A percentile compares a stretch with the other conserved stretches of the same genome.
Evolutionary conservation across 2,888 invertebrate genomes (phyloP).

Genomic region (Xestia rhomboidea): DNA sequence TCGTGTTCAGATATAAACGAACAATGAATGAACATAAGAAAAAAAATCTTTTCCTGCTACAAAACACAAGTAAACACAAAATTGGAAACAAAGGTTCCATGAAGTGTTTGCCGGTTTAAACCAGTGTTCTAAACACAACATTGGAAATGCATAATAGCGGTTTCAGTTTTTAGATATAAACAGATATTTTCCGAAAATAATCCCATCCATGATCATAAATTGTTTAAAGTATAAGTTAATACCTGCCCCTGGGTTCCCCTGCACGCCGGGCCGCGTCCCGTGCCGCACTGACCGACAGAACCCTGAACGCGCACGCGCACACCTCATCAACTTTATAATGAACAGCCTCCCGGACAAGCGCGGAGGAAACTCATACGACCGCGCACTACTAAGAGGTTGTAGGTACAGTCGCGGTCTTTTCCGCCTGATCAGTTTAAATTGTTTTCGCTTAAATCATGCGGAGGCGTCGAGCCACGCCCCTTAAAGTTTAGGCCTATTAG

Average conservation of each 20-base stretch:
- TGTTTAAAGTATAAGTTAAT: not conserved
- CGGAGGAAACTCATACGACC: not conserved
- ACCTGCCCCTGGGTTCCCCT: slow-evolving; percentile 35
- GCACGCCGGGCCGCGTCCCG: slow-evolving; percentile 30
- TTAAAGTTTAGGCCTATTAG: too few relatives aligned
- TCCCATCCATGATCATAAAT: not conserved
- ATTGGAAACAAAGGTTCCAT: too few relatives aligned
- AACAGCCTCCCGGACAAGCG: slow-evolving; percentile 1
- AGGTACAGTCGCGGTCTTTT: too few relatives aligned
- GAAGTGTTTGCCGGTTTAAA: too few relatives aligned
- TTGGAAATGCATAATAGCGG: not conserved
- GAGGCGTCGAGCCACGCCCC: too few relatives aligned
- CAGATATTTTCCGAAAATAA: not conserved
- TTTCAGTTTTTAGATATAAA: not conserved
- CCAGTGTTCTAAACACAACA: not conserved
- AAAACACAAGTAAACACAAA: not conserved
- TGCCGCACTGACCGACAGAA: slow-evolving; percentile 38
- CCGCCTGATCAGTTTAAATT: too few relatives aligned
- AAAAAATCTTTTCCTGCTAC: not conserved
- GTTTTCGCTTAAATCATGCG: too few relatives aligned
- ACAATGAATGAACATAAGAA: too few relatives aligned
- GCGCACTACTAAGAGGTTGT: not conserved
- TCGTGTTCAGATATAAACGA: not conserved
- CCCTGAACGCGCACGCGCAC: slow-evolving; percentile 1
- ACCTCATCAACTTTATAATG: slow-evolving; percentile 61